Evolutionary conservation across 2,113 vertebrate genomes (phyloP).

Genomic region (Sclerurus mexicanus): DNA sequence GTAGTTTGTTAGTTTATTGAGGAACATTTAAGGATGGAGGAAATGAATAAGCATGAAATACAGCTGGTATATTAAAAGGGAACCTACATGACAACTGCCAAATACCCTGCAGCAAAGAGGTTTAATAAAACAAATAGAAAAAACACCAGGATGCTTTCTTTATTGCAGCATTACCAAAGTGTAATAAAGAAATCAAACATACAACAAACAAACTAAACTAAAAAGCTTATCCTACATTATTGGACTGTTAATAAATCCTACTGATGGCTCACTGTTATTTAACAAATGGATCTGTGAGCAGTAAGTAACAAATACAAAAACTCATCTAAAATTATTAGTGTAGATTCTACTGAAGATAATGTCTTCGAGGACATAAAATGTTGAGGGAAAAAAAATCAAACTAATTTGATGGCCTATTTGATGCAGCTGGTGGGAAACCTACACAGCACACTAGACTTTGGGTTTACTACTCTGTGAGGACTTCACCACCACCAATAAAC

Average conservation of each 20-base stretch:
- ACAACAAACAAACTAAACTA: constrained; percentile 62
- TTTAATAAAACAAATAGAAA: constrained; percentile 79
- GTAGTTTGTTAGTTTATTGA: constrained; percentile 72
- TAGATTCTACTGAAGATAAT: not conserved
- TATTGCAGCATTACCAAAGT: constrained; percentile 55
- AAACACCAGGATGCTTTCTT: constrained; percentile 70
- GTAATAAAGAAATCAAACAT: constrained; percentile 51
- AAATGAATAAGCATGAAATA: constrained; percentile 73
- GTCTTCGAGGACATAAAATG: not conserved
- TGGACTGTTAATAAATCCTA: constrained; percentile 43
- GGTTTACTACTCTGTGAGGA: constrained; percentile 49
- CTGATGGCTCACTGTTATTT: constrained; percentile 27
- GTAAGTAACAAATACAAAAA: constrained; percentile 8
- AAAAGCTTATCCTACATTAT: constrained; percentile 45
- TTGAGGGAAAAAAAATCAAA: not conserved
- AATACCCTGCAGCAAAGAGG: constrained; percentile 63
- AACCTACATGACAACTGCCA: constrained; percentile 71
- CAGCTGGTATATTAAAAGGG: constrained; percentile 71
- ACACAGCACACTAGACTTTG: constrained; percentile 16
- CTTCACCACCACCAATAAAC: constrained; percentile 62
- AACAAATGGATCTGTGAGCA: constrained; percentile 7
- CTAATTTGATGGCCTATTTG: constrained; percentile 25
- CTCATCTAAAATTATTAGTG: not conserved
- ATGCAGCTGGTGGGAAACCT: constrained; percentile 39
- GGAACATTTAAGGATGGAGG: constrained; percentile 66